These are phyloP conservation scores for Zingel zingel DNA, from an alignment of 2,113 vertebrate species.

Conservation along the genomic window DNA sequence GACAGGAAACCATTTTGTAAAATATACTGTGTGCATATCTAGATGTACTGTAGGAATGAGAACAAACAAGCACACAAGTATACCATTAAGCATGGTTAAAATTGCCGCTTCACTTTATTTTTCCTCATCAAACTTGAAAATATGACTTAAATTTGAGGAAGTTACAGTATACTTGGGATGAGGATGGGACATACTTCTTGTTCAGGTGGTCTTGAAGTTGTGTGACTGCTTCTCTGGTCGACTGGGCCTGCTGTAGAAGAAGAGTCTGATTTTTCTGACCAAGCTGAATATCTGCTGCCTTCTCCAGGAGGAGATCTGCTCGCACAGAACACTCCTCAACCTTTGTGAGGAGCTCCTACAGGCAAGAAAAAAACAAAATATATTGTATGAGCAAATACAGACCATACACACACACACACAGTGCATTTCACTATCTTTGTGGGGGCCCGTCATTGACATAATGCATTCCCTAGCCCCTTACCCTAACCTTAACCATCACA, in stretches of 20 bases:
- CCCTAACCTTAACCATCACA: no score
- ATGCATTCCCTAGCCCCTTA: no score
- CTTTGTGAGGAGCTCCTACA: constrained; percentile 88
- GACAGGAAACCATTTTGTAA: not conserved
- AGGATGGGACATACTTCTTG: constrained; percentile 87
- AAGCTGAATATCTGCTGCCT: constrained; percentile 89
- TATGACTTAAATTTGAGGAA: not conserved
- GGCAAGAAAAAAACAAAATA: constrained; percentile 13
- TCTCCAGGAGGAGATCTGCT: constrained; percentile 89
- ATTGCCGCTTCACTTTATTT: not conserved
- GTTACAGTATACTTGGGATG: not conserved
- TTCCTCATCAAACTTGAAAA: not conserved
- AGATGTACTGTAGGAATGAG: not conserved
- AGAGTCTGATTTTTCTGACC: constrained; percentile 87
- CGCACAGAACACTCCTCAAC: constrained; percentile 84
- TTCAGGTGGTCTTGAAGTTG: constrained; percentile 88
- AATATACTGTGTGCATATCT: not conserved
- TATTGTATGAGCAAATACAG: constrained; percentile 3
- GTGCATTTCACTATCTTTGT: no score
- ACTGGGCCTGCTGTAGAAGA: constrained; percentile 89
- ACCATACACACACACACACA: not conserved
- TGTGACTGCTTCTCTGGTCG: constrained; percentile 87
- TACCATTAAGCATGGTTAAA: not conserved
- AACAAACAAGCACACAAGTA: constrained; percentile 1
- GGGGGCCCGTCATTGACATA: no score